phyloP scores from a whole-genome alignment of 2,888 invertebrate genomes.

The Eucera pruinosa region DNA sequence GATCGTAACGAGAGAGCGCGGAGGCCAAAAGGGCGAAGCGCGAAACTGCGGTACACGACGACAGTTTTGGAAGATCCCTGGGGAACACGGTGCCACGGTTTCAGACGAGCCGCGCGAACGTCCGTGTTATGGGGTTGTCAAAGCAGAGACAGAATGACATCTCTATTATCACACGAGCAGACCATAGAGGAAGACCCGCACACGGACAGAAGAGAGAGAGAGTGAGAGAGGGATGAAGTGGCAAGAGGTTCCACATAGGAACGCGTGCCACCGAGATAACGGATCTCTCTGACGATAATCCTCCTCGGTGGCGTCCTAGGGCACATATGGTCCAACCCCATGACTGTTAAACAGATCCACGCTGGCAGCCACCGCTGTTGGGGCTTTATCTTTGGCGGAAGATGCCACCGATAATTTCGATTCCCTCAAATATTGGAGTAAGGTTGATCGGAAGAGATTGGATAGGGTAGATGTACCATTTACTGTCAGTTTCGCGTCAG shows the following conservation, averaged over 20 bases:
- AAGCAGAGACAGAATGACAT: constrained; percentile 83
- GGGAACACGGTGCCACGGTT: constrained; percentile 69
- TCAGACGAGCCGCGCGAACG: constrained; percentile 73
- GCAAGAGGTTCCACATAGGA: constrained; percentile 71
- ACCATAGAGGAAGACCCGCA: constrained; percentile 64
- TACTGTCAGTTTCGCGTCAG: too few relatives aligned
- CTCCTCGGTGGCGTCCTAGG: constrained; percentile 74
- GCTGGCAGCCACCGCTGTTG: constrained; percentile 37
- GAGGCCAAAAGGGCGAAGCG: constrained; percentile 26
- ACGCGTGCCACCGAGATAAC: constrained; percentile 83
- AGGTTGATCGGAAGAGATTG: neutral
- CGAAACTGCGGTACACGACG: constrained; percentile 51
- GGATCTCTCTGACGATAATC: constrained; percentile 82
- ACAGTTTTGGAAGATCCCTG: constrained; percentile 75
- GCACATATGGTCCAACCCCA: constrained; percentile 76
- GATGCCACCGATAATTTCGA: constrained; percentile 41
- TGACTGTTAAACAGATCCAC: constrained; percentile 73
- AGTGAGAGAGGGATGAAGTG: constrained; percentile 38
- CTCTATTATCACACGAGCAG: constrained; percentile 83
- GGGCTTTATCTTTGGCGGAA: constrained; percentile 29
- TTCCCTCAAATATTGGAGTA: constrained; percentile 17
- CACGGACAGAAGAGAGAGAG: neutral
- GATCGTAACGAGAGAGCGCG: constrained; percentile 10
- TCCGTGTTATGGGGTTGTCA: constrained; percentile 82
- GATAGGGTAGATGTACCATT: too few relatives aligned